Evolutionary conservation across 2,113 vertebrate species (phyloP), one percentile per base, ranked within the genome.

Genomic region (Oophaga pumilio): DNA sequence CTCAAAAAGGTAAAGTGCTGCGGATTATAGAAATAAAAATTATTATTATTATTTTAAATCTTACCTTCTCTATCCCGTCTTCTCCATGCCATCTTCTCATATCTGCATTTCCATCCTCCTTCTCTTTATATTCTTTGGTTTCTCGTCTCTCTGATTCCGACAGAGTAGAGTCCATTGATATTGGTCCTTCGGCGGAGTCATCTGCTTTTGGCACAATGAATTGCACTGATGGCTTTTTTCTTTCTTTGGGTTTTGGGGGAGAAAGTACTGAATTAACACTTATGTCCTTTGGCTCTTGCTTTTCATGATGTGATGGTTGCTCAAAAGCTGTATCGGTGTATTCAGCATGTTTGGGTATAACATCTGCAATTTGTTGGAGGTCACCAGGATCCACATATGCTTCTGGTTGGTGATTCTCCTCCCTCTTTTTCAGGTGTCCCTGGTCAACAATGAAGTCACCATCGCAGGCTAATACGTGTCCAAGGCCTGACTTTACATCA

Each of bases 221-320:
- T 10, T 66, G 81, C 14, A 26, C 81, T 0, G 13, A n/a, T 64
- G 57, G 60, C 13, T 69, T 68, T 52, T 68, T 17, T 2, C 50
- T 22, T 26, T 83, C 81, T 83, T 68, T 83, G 24, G 81, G 49
- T 22, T 68, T 24, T 83, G 49, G 14, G 22, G 62, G 18, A 12
- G 17, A 14, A 50, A 33, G n/a, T 18, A 26, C 22, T 17, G 43
- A 15, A 1, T 53, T 24, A 9, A n/a, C 5, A 56, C 17, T 0
- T 24, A 1, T 24, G 52, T 56, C 52, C 49, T 78, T 26, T 56
- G 76, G 12, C 49, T 43, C 26, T 73, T 33, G 69, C 28, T 76
- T n/a, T 20, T 50, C 74, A 22, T n/a, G 74, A 53, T 52, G 43
- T 22, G 73, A 12, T 22, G 8, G 15, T 74, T 74, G 49, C 57